phyloP scores from a whole-genome alignment of 2,797 vertebrate genomes.

The Tangara arthus region DNA sequence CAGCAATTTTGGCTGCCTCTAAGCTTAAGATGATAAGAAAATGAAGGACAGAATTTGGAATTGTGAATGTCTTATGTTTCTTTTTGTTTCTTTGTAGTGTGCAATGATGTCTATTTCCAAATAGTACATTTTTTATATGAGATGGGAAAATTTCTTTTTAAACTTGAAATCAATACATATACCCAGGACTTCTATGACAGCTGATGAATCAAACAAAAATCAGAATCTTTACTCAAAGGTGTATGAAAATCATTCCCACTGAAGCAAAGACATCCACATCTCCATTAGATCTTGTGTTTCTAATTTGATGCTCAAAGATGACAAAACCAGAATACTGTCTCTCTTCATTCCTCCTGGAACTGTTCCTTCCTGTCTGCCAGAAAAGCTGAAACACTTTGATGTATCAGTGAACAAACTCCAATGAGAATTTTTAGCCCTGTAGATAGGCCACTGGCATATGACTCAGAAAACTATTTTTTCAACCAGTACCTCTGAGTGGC shows the following conservation, averaged over 20 bases:
- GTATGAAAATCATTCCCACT: background rate
- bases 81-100: background rate
- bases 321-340: background rate
- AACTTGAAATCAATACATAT: background rate
- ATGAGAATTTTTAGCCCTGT: slow-evolving; percentile 29
- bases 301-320: background rate
- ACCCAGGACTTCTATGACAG: background rate
- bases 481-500: background rate
- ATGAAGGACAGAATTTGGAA: background rate
- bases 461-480: slow-evolving; percentile 41
- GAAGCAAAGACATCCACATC: background rate
- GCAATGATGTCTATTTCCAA: background rate
- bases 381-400: slow-evolving; percentile 3
- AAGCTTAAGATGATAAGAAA: background rate
- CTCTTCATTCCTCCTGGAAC: background rate
- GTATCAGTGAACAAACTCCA: background rate
- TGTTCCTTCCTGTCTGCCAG: background rate
- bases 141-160: background rate
- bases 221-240: background rate
- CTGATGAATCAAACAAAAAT: background rate
- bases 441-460: slow-evolving; percentile 10
- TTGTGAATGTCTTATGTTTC: background rate
- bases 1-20: background rate
- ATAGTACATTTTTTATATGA: background rate
- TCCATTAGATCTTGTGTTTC: background rate